Evolutionary conservation across 2,888 invertebrate genomes (phyloP).

Genomic region (Arenicola marina): DNA sequence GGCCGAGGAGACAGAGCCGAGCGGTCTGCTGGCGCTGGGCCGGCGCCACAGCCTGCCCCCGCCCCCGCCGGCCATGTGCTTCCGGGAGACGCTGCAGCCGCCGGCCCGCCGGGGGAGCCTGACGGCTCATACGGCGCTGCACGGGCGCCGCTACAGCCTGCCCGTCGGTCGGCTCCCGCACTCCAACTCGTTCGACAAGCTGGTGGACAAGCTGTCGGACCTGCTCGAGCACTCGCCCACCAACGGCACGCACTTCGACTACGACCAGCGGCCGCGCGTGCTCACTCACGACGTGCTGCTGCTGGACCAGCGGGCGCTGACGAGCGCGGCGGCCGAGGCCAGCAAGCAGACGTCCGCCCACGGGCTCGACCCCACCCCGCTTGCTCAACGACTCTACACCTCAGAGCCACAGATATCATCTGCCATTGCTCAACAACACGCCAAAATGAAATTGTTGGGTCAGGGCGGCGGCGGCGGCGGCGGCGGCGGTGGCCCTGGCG

Average conservation of each 20-base stretch:
- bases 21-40: neutral
- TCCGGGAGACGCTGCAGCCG: neutral
- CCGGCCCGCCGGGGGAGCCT: neutral
- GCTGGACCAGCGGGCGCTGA: neutral
- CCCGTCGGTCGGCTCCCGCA: neutral
- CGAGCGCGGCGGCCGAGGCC: neutral
- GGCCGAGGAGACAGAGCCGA: neutral
- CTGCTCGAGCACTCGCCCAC: conserved; percentile 3
- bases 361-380: conserved; percentile 1
- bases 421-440: too few species aligned
- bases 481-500: too few species aligned
- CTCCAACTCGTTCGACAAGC: conserved; percentile 2
- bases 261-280: neutral
- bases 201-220: neutral
- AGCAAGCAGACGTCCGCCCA: neutral
- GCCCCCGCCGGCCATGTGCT: neutral
- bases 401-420: conserved; percentile 8
- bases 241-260: conserved; percentile 8
- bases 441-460: too few species aligned
- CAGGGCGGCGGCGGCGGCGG: too few species aligned
- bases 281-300: too few species aligned
- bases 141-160: neutral
- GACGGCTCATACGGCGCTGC: neutral
- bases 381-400: conserved; percentile 4
- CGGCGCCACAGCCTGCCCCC: conserved; percentile 6